Evolutionary conservation across 2,888 invertebrate species (phyloP), one percentile per base, ranked within the genome.

Genomic region (Ormia ochracea): DNA sequence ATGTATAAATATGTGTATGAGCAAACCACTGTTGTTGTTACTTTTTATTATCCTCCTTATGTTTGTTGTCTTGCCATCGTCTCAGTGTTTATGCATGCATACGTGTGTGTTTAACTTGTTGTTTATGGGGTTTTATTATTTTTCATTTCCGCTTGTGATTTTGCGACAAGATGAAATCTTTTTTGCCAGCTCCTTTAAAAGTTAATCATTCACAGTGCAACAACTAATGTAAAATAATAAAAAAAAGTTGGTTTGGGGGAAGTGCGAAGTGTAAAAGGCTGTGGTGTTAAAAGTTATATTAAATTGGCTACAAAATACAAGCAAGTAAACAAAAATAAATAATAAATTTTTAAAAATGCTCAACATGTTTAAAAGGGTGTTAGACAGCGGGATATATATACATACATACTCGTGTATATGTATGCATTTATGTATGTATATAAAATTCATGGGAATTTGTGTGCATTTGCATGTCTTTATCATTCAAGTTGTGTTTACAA

Each of bases 341-440:
- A 65, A 58, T 77, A 70, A 70, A 58, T 58, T 45, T 78, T 52
- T 23, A 26, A 72, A 59, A 66, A 41, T 66, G 43, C 38, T 43
- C 61, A 26, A 72, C 65, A 59, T 59, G n/a, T 61, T 59, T 72
- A 48, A 72, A 78, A 65, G 65, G 41, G 58, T 77, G 41, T 70
- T 43, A 65, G 50, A 58, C 77, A 65, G 52, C 63, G 41, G 65
- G 58, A 50, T 63, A 12, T 41, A 19, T 50, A 1, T 38, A 5
- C 33, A 21, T 10, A 31, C 4, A 7, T 10, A 38, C 10, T 12
- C 43, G 3, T 10, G 17, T 3, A 38, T 23, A 17, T 21, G 28
- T 48, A 4, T 17, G n/a, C 36, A 26, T 31, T 7, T 12, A 41
- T 9, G 41, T 21, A 14, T 14, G 41, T 38, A 14, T 41, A 38